Conservation (phyloP, 2,888 invertebrate genomes). For the Rambutsinella grinnellia region DNA sequence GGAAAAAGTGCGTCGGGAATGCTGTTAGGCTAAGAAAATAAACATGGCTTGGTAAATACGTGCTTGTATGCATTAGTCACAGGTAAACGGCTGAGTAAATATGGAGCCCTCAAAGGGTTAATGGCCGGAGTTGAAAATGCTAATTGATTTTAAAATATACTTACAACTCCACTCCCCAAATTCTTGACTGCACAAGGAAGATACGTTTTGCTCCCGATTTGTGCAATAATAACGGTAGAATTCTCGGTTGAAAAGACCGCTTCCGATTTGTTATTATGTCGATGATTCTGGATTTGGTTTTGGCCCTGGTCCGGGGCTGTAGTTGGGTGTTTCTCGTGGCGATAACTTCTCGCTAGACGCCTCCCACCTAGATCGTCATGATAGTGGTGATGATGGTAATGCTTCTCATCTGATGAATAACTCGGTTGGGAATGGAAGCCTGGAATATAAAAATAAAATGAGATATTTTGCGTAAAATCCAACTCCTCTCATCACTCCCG, state of each 20-base stretch:
- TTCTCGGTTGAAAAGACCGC: slow-evolving; percentile 82
- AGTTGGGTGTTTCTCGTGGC: slow-evolving; percentile 60
- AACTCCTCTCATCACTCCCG: neutral
- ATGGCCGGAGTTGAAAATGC: too few species aligned
- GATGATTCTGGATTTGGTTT: too few species aligned
- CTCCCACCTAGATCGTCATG: slow-evolving; percentile 28
- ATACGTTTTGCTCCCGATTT: slow-evolving; percentile 83
- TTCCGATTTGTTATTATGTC: slow-evolving; percentile 51
- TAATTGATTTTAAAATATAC: too few species aligned
- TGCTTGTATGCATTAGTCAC: slow-evolving; percentile 43
- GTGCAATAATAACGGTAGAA: slow-evolving; percentile 84
- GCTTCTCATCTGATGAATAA: slow-evolving; percentile 32
- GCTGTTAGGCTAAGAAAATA: too few species aligned
- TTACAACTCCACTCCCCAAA: slow-evolving; percentile 87
- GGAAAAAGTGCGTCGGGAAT: too few species aligned
- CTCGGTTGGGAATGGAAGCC: slow-evolving; percentile 41
- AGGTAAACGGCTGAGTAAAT: slow-evolving; percentile 40
- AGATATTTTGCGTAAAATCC: neutral
- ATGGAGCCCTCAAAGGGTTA: too few species aligned
- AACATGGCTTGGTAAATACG: too few species aligned
- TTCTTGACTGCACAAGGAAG: slow-evolving; percentile 88
- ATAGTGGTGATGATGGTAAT: slow-evolving; percentile 39
- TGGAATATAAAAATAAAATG: slow-evolving; percentile 25
- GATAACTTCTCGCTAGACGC: slow-evolving; percentile 55
- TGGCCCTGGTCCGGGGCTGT: slow-evolving; percentile 39